Percentiles rank a stretch among this genome's conserved stretches.
phyloP scores from a whole-genome alignment of 2,797 vertebrate genomes.

The Sebastes minor region DNA sequence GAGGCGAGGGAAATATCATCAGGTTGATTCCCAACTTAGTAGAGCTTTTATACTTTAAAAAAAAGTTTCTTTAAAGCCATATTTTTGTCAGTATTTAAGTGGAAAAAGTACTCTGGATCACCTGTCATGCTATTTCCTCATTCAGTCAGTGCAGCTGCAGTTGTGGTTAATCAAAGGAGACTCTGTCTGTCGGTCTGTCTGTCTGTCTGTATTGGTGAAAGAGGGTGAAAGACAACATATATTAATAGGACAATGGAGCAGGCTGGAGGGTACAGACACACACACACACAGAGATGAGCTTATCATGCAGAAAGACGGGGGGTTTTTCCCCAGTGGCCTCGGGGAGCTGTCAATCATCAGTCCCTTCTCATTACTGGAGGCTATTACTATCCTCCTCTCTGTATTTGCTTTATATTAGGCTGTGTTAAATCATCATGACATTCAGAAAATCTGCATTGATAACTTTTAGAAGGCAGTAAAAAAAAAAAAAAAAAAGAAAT shows the following conservation, averaged over 20 bases:
- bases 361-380: conserved; percentile 34
- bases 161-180: conserved; percentile 44
- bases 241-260: conserved; percentile 71
- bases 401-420: conserved; percentile 20
- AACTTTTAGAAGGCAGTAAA: conserved; percentile 14
- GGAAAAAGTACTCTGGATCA: neutral
- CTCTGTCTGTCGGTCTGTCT: neutral
- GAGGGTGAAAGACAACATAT: conserved; percentile 54
- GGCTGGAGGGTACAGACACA: conserved; percentile 37
- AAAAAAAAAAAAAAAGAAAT: conserved; percentile 1
- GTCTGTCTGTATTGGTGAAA: conserved; percentile 2
- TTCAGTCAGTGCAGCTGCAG: conserved; percentile 37
- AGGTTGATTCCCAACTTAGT: neutral
- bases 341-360: conserved; percentile 55
- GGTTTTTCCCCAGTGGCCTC: conserved; percentile 26
- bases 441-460: conserved; percentile 35
- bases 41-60: neutral
- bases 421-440: conserved; percentile 25
- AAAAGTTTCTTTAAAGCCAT: neutral
- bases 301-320: conserved; percentile 51
- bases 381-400: conserved; percentile 9
- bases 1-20: neutral
- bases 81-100: neutral
- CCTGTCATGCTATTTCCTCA: conserved; percentile 24
- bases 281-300: conserved; percentile 42